Base-by-base conservation (phyloP, 2,797 vertebrate species). In the Podarcis siculus region DNA sequence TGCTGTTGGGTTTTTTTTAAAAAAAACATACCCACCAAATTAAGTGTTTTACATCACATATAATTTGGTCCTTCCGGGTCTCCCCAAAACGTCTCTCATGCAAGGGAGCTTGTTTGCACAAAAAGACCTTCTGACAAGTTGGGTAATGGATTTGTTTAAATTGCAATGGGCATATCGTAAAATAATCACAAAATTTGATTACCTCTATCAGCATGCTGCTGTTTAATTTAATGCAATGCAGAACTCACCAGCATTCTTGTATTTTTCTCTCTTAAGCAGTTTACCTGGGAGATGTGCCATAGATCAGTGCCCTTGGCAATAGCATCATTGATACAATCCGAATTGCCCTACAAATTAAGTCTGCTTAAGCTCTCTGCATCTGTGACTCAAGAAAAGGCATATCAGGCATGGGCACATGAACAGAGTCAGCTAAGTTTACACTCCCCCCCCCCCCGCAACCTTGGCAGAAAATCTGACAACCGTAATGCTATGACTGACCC, bases 301-400 rank as follows among this genome's bases (percentile, higher is more conserved):
- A 23, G 42, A 78, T 55, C 72, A 35, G 6, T 77, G 39, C 10
- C 21, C 39, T 64, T 76, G 23, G 39, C 79, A 77, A 49, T 15
- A 88, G 39, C 32, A 39, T 39, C 42, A 25, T 30, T 58, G n/a
- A 35, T 15, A 39, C 55, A 75, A 69, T 45, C 72, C 8, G 42
- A 37, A 77, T 64, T 69, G 42, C n/a, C 27, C n/a, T 32, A 55
- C 25, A 83, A 78, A 83, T 88, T 88, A 78, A 39, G 64, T 78
- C 72, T 77, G 73, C 32, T 83, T 69, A 78, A 83, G 42, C 81
- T 78, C n/a, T 83, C 73, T n/a, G 32, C 42, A 39, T 71, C 39
- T 83, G 80, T 83, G 80, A 37, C 39, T 30, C 7, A 6, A 66
- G 75, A 35, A 64, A 77, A 30, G 32, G 45, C 25, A 55, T 86